Base-by-base conservation (phyloP, 1,140 invertebrate species). In the Leptoteleia sp. region DNA sequence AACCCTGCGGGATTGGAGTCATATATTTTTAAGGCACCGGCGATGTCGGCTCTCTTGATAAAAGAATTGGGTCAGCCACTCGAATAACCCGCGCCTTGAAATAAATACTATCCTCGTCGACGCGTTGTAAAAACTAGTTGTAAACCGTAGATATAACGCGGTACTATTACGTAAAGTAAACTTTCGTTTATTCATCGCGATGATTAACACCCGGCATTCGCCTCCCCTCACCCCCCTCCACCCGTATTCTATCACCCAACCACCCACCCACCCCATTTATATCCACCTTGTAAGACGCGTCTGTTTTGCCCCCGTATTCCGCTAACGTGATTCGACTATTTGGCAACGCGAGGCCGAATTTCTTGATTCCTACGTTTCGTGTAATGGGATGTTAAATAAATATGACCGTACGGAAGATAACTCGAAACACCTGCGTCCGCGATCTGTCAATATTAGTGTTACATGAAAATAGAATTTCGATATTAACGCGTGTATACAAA, bases 371-470 rank as follows among this genome's bases (percentile, higher is more conserved):
- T 5, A 9, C 22, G 38, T 33, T 57, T 59, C 13, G 17, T 15
- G 19, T 25, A 16, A 35, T 8, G 27, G 13, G 16, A 47, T 15
- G 16, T 22, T 47, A 50, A 64, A 42, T 35, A 40, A 45, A 52
- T 27, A 55, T 6, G 11, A n/a, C 31, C 6, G 11, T 9, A 8
- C 31, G 15, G 29, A 15, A 22, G 15, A 42, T 59, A 47, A 72
- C 68, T 37, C 38, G 43, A 52, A 61, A 78, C 61, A 72, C 61
- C 75, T 77, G 65, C 17, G 38, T 22, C 37, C 52, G 29, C 75
- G 47, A 70, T 70, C 16, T 25, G 35, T 71, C 50, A 77, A 59
- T 70, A 77, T 52, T 17, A 42, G 38, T 19, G 22, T 25, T 12
- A 12, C 35, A 9, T 47, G 11, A 67, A 78, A 72, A 67, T 78